Percentiles rank a stretch among this genome's conserved stretches.
Conservation (phyloP, 2,797 vertebrate genomes). For the Hyperoplus immaculatus region DNA sequence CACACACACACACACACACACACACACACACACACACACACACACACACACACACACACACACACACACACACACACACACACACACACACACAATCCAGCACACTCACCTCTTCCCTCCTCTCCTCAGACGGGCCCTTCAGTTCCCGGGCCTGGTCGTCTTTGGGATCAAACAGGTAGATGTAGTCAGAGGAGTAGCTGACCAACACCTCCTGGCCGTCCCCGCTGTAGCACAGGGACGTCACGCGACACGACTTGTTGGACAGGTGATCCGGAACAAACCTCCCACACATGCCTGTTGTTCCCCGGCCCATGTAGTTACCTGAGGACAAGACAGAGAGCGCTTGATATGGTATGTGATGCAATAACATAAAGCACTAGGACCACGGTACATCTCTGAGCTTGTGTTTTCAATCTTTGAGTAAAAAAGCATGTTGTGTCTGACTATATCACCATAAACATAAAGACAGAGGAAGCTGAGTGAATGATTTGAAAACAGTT, state of each 20-base stretch:
- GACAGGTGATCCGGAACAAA: slow-evolving; percentile 96
- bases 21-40: too few species aligned
- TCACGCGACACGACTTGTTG: slow-evolving; percentile 97
- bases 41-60: not conserved
- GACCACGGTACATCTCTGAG: too few species aligned
- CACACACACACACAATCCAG: not conserved
- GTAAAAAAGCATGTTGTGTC: too few species aligned
- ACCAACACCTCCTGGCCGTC: slow-evolving; percentile 98
- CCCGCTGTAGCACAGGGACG: slow-evolving; percentile 97
- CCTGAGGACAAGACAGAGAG: slow-evolving; percentile 75
- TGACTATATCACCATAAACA: not conserved
- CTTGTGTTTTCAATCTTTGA: too few species aligned
- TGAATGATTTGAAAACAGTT: not conserved
- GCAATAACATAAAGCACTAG: not conserved
- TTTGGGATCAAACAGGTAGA: slow-evolving; percentile 98
- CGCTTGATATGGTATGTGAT: not conserved
- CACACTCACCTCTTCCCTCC: slow-evolving; percentile 92
- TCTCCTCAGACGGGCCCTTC: slow-evolving; percentile 95
- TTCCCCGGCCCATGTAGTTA: slow-evolving; percentile 95
- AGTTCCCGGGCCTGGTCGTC: slow-evolving; percentile 96
- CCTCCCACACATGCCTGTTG: slow-evolving; percentile 95
- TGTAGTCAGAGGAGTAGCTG: slow-evolving; percentile 99
- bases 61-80: not conserved
- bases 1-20: not conserved
- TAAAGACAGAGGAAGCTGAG: not conserved